Percentiles rank a stretch among this genome's conserved stretches.
Evolutionary conservation across 2,113 vertebrate genomes (phyloP).

Genomic region (Leiothrix lutea): DNA sequence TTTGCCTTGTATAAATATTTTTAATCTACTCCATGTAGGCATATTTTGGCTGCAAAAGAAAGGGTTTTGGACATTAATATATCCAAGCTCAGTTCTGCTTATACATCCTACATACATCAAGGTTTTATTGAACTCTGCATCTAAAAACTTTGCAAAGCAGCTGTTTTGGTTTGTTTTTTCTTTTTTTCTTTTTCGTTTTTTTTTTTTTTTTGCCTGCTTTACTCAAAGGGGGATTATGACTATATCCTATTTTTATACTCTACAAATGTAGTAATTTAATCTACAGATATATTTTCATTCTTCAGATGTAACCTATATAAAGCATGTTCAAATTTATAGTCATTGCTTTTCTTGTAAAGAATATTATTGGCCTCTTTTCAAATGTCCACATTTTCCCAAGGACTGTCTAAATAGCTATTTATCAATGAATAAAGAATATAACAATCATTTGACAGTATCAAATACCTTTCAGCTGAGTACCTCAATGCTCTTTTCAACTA

Average conservation of each 20-base stretch:
- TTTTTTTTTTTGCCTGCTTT: background rate
- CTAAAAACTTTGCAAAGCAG: conserved; percentile 49
- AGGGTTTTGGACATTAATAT: conserved; percentile 61
- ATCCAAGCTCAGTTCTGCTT: conserved; percentile 61
- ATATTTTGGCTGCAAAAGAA: conserved; percentile 72
- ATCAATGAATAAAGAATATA: conserved; percentile 5
- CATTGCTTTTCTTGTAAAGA: conserved; percentile 41
- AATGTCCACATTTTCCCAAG: conserved; percentile 44
- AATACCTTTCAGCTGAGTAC: conserved; percentile 17
- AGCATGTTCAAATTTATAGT: conserved; percentile 46
- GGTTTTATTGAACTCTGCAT: conserved; percentile 65
- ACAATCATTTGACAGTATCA: conserved; percentile 33
- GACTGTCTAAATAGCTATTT: conserved; percentile 11
- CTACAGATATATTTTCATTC: conserved; percentile 39
- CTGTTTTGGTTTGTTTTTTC: conserved; percentile 2
- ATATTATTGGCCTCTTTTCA: conserved; percentile 46
- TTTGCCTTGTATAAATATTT: conserved; percentile 72
- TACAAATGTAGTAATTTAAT: conserved; percentile 57
- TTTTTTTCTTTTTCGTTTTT: background rate
- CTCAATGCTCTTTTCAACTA: conserved; percentile 14
- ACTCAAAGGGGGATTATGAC: conserved; percentile 33
- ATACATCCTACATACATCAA: conserved; percentile 63
- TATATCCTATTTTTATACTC: conserved; percentile 57
- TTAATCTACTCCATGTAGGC: conserved; percentile 69
- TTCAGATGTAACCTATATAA: conserved; percentile 53